phyloP scores from a whole-genome alignment of 2,113 vertebrate species.

The Tonatia bakeri region DNA sequence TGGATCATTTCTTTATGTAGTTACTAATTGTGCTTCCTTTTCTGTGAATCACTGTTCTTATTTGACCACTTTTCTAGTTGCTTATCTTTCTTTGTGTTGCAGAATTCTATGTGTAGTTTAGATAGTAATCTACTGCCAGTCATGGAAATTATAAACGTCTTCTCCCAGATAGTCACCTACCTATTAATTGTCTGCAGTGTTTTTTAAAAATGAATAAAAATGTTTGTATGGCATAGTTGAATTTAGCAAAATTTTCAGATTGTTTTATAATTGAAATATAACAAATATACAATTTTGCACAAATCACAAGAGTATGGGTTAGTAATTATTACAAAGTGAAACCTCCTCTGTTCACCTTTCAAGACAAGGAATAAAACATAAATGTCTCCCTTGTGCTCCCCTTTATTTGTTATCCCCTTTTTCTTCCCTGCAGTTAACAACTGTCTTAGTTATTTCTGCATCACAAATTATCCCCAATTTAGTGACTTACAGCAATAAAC shows the following conservation, averaged over 20 bases:
- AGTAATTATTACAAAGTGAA: not conserved
- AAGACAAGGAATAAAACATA: not conserved
- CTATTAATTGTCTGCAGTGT: not conserved
- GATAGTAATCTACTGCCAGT: not conserved
- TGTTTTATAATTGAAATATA: not conserved
- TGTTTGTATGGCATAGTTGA: not conserved
- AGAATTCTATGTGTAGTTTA: not conserved
- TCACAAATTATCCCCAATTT: not conserved
- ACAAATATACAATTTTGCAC: not conserved
- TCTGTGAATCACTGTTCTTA: not conserved
- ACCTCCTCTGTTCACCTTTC: not conserved
- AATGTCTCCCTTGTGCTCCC: not conserved
- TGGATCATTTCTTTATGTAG: not conserved
- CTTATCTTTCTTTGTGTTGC: not conserved
- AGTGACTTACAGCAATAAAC: not conserved
- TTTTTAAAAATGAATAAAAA: not conserved
- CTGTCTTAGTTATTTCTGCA: not conserved
- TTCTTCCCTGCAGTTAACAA: not conserved
- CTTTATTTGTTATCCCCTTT: not conserved
- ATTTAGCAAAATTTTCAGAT: not conserved
- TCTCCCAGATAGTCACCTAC: not conserved
- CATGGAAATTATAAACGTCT: not conserved
- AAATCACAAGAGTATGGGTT: not conserved
- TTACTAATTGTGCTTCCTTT: not conserved
- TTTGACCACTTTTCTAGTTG: not conserved